Evolutionary conservation across 2,113 vertebrate species (phyloP).

Genomic region (Pontoporia blainvillei): DNA sequence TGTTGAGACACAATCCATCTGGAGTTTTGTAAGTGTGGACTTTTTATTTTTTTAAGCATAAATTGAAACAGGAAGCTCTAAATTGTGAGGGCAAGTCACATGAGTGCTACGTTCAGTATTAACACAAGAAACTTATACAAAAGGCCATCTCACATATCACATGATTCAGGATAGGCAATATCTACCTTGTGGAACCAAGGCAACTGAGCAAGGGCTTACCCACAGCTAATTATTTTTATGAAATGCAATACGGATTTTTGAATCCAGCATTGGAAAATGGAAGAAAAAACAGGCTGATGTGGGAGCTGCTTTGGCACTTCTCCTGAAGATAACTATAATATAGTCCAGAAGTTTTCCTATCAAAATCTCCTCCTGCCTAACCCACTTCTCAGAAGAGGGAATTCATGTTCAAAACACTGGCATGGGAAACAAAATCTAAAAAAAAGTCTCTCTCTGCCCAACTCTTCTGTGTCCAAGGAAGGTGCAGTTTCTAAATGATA

Average conservation of each 20-base stretch:
- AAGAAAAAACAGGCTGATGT: not conserved
- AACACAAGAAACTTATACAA: not conserved
- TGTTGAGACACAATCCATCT: not conserved
- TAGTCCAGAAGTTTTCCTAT: not conserved
- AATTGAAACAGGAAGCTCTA: not conserved
- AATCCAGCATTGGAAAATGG: not conserved
- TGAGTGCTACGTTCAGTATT: not conserved
- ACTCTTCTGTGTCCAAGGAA: not conserved
- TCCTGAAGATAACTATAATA: not conserved
- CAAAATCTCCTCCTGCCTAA: not conserved
- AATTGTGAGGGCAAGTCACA: not conserved
- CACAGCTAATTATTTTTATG: not conserved
- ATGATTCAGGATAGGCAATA: not conserved
- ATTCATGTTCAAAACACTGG: not conserved
- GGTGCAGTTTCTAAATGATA: not conserved
- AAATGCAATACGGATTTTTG: not conserved
- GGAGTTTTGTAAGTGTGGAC: not conserved
- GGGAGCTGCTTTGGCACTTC: not conserved
- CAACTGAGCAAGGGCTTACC: not conserved
- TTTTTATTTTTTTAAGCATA: not conserved
- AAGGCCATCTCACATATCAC: not conserved
- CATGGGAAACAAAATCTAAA: not conserved
- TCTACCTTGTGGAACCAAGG: not conserved
- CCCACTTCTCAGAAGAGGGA: not conserved
- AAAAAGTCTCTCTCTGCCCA: not conserved